These are phyloP conservation scores for Cotesia vestalis DNA, from an alignment of 1,140 invertebrate species.

Conservation along the genomic window DNA sequence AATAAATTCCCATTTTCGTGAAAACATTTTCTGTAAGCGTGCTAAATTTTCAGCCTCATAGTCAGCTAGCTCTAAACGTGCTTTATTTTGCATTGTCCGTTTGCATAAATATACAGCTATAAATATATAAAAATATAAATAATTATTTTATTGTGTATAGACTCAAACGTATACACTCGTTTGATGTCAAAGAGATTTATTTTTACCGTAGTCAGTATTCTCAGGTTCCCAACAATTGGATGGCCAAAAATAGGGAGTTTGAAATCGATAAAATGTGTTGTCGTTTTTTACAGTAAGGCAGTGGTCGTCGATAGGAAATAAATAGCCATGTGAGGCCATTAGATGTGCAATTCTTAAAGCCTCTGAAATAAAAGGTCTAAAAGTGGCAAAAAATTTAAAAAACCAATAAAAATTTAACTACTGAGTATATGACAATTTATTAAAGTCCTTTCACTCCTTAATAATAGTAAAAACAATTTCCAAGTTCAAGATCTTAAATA, in stretches of 20 bases:
- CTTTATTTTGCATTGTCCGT: conserved; percentile 99
- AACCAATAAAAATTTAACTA: too few species aligned
- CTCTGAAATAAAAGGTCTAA: conserved; percentile 67
- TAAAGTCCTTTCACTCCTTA: too few species aligned
- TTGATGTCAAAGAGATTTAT: conserved; percentile 31
- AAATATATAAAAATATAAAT: conserved; percentile 31
- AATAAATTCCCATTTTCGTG: conserved; percentile 99
- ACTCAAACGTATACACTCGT: conserved; percentile 24
- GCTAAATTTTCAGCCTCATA: conserved; percentile 99
- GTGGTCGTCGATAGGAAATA: conserved; percentile 74
- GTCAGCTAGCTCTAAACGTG: conserved; percentile 94
- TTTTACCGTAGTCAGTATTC: conserved; percentile 96
- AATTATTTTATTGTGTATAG: conserved; percentile 33
- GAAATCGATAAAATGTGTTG: conserved; percentile 96
- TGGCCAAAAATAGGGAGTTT: conserved; percentile 99
- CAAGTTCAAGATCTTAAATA: too few species aligned
- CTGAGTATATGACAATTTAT: too few species aligned
- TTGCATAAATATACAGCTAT: conserved; percentile 98
- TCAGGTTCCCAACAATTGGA: conserved; percentile 99
- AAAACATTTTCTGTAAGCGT: conserved; percentile 98
- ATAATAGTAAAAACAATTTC: too few species aligned
- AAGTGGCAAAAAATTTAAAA: too few species aligned
- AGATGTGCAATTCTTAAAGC: conserved; percentile 94
- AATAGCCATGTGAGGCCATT: conserved; percentile 97
- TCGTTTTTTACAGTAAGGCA: conserved; percentile 97